These are phyloP conservation scores for Synchiropus splendidus DNA, from an alignment of 2,113 vertebrate genomes.

Conservation along the genomic window DNA sequence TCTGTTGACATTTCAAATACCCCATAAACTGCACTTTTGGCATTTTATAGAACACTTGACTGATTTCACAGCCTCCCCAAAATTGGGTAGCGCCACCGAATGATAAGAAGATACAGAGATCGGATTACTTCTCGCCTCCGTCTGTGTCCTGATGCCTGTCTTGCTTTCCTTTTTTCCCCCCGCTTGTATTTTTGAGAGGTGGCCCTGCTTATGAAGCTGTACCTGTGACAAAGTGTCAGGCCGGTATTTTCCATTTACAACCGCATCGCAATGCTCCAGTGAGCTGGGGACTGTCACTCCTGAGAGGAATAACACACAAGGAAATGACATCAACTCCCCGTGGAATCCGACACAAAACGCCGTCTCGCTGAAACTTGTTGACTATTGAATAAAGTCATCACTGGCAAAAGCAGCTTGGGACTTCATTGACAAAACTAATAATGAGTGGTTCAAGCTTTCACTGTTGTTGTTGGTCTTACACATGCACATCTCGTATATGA, in stretches of 20 bases:
- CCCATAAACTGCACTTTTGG: too few relatives aligned
- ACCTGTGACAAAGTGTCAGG: slow-evolving; percentile 50
- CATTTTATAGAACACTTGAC: not conserved
- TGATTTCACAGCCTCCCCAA: not conserved
- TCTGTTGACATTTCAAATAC: slow-evolving; percentile 4
- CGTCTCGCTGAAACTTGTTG: slow-evolving; percentile 31
- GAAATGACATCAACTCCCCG: slow-evolving; percentile 40
- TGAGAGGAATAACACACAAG: slow-evolving; percentile 27
- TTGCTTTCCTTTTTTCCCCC: not conserved
- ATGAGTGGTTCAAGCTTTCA: too few relatives aligned
- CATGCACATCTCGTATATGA: too few relatives aligned
- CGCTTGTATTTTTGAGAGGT: slow-evolving; percentile 15
- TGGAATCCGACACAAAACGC: slow-evolving; percentile 47
- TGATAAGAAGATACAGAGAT: slow-evolving; percentile 6
- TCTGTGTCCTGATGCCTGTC: slow-evolving; percentile 5
- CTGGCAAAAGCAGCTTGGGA: slow-evolving; percentile 11
- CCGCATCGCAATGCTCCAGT: slow-evolving; percentile 41
- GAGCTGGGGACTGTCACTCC: slow-evolving; percentile 44
- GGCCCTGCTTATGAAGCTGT: slow-evolving; percentile 34
- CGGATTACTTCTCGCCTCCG: slow-evolving; percentile 1
- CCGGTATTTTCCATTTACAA: slow-evolving; percentile 45
- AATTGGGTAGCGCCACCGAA: slow-evolving; percentile 1
- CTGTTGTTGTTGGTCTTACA: too few relatives aligned
- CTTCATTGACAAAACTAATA: too few relatives aligned
- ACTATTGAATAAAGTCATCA: slow-evolving; percentile 39